Base-by-base conservation (phyloP, 2,797 vertebrate species). In the Anomalospiza imberbis region DNA sequence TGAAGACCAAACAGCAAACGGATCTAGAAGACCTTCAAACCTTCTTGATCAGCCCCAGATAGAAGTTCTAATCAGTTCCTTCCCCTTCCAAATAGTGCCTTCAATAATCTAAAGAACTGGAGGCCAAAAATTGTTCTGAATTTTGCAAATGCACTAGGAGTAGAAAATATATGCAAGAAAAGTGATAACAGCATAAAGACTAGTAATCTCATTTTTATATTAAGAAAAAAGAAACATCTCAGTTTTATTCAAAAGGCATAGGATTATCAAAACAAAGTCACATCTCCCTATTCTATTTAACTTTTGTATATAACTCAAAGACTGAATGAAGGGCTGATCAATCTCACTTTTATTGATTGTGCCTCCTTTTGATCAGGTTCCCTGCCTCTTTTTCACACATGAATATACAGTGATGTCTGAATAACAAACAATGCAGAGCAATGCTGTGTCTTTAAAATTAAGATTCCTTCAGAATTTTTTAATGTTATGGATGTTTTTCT, bases 381-480 rank as follows among this genome's bases (percentile, higher is more conserved):
- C 29, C 36, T 73, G 25, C 13, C 54, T 90, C 21, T 31, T 93
- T 87, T 89, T 50, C 76, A 76, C 47, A 78, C 14, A 17, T 63
- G 76, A 89, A 75, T 36, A 84, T 94, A 75, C 34, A 60, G 20
- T 4, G 0, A 62, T n/a, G n/a, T 78, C 44, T 66, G 55, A 58
- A 47, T 34, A 81, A 83, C 31, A 92, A 91, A 82, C 47, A 89
- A 54, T 10, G 38, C 24, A 65, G 45, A 71, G 20, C 72, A 92
- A 88, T 66, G 19, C 47, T 89, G 28, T 24, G 66, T 51, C 81
- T 92, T 95, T 85, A 95, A 96, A 94, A 93, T 68, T 82, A 80
- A 83, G 68, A 75, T 62, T 85, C 24, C 24, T 38, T 26, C 17
- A 50, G 45, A 58, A 8, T 29, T 45, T 66, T 63, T 79, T 45